Evolutionary conservation across 2,797 vertebrate species (phyloP).

Genomic region (Poeciliopsis gracilis): DNA sequence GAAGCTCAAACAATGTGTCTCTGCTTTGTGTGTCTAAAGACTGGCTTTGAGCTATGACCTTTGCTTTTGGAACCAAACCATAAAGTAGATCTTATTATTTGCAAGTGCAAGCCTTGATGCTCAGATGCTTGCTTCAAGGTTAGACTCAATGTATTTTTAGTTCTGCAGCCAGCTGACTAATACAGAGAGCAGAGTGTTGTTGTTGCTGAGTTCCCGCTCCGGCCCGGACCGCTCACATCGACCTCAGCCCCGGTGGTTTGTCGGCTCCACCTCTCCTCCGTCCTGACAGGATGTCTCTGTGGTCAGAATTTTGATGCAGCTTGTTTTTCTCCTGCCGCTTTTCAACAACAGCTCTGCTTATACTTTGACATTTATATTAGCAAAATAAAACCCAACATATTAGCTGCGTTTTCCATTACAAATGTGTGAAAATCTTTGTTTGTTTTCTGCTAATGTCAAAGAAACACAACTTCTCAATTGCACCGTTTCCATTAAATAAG

Average conservation of each 20-base stretch:
- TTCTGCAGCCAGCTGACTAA: neutral
- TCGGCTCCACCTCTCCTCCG: neutral
- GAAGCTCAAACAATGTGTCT: neutral
- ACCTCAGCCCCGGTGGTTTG: neutral
- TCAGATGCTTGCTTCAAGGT: neutral
- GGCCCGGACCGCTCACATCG: constrained; percentile 19
- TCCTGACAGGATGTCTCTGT: constrained; percentile 47
- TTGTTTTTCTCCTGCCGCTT: constrained; percentile 28
- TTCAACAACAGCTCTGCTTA: neutral
- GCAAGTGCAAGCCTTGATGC: neutral
- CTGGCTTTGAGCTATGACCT: neutral
- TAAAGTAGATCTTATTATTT: neutral
- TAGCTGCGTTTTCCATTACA: neutral
- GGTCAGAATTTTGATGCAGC: constrained; percentile 23
- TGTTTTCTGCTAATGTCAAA: too few relatives aligned
- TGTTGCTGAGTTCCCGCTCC: constrained; percentile 18
- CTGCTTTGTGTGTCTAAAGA: neutral
- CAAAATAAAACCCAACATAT: neutral
- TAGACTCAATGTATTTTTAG: neutral
- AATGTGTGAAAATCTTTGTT: too few relatives aligned
- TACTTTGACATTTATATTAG: neutral
- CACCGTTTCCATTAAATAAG: too few relatives aligned
- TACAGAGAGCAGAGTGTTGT: neutral
- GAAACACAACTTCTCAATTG: too few relatives aligned
- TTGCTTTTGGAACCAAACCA: neutral